These are phyloP conservation scores for Macrostomum lignano DNA, from an alignment of 1,140 invertebrate species.

Conservation along the genomic window DNA sequence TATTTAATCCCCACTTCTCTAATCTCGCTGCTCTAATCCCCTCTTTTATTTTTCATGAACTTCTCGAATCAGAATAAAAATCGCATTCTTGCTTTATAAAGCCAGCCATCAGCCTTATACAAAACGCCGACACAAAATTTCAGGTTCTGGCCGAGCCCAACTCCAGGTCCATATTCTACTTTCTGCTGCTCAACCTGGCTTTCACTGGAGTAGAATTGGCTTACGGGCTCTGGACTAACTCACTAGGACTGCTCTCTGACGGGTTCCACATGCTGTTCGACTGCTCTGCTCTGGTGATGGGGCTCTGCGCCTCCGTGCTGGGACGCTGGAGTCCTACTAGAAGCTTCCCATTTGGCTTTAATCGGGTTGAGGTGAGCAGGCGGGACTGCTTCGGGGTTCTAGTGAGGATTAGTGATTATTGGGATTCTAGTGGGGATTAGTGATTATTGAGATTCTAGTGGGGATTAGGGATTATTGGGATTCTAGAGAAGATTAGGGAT, in stretches of 20 bases:
- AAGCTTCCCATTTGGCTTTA: not conserved
- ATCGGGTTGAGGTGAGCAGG: not conserved
- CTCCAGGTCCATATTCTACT: conserved; percentile 32
- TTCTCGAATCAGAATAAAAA: too few relatives aligned
- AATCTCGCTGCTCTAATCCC: too few relatives aligned
- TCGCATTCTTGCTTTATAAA: too few relatives aligned
- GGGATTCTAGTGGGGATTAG: too few relatives aligned
- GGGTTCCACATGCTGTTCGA: conserved; percentile 99
- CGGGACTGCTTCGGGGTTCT: not conserved
- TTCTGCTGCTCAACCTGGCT: conserved; percentile 31
- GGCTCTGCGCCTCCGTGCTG: conserved; percentile 66
- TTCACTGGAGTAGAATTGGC: conserved; percentile 68
- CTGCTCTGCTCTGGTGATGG: conserved; percentile 69
- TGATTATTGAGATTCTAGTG: too few relatives aligned
- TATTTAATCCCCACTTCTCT: too few relatives aligned
- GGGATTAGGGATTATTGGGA: too few relatives aligned
- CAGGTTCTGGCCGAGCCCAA: conserved; percentile 29
- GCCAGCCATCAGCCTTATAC: too few relatives aligned
- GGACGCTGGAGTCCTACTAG: not conserved
- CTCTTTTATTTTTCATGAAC: too few relatives aligned
- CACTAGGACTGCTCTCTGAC: conserved; percentile 69
- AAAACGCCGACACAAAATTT: too few relatives aligned
- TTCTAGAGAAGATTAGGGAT: too few relatives aligned
- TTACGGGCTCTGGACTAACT: conserved; percentile 83
- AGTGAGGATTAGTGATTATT: too few relatives aligned